A percentile compares a stretch with the other conserved stretches of the same genome.
Evolutionary conservation across 37 sponge, comb jelly and placozoan species (phyloP).

Genomic region (Mnemiopsis leidyi): DNA sequence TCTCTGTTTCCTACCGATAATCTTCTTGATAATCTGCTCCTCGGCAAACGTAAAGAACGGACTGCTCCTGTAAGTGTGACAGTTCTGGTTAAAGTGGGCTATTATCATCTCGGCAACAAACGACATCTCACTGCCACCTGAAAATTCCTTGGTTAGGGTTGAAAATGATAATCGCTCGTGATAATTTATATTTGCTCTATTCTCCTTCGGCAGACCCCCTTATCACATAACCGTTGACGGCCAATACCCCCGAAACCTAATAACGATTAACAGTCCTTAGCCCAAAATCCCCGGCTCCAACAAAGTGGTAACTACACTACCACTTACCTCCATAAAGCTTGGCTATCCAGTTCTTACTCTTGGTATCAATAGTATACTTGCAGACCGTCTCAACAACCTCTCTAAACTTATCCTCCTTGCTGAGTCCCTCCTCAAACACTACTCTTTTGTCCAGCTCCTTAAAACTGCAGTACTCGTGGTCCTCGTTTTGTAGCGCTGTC

Average conservation of each 20-base stretch:
- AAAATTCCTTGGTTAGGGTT: not conserved
- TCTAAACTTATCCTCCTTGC: constrained; percentile 2
- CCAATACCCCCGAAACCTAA: too few relatives aligned
- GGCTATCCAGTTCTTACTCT: constrained; percentile 7
- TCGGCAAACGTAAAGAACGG: constrained; percentile 50
- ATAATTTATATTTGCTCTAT: too few relatives aligned
- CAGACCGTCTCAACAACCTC: not conserved
- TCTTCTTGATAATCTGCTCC: constrained; percentile 29
- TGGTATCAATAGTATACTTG: constrained; percentile 25
- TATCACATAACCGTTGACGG: too few relatives aligned
- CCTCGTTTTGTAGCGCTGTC: not conserved
- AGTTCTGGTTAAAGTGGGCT: not conserved
- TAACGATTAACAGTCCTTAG: too few relatives aligned
- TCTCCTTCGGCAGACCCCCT: too few relatives aligned
- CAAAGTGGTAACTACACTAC: too few relatives aligned
- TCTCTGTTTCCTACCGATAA: too few relatives aligned
- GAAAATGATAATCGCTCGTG: too few relatives aligned
- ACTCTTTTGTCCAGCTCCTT: not conserved
- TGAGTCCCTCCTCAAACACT: constrained; percentile 26
- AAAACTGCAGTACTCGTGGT: constrained; percentile 3
- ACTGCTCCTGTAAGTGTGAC: constrained; percentile 15
- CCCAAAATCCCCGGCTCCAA: too few relatives aligned
- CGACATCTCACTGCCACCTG: constrained; percentile 34
- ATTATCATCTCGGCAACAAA: constrained; percentile 46
- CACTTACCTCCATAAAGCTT: constrained; percentile 35